Base-by-base conservation (phyloP, 2,888 invertebrate genomes). In the Drosophila fulvimacula region DNA sequence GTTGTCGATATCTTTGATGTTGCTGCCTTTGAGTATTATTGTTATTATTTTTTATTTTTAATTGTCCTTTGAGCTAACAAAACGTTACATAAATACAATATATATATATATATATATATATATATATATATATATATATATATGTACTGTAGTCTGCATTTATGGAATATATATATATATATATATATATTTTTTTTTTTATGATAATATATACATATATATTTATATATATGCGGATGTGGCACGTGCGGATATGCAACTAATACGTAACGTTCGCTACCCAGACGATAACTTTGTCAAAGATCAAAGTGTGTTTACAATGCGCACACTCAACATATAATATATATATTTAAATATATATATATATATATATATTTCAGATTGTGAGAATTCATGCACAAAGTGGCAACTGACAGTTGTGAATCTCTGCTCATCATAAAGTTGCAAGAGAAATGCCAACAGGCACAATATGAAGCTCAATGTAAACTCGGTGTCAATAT, bases 381-480 rank as follows among this genome's bases (percentile, higher is more conserved):
- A 49, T 52, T 65, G 55, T 70, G 56, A 68, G 66, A 69, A 72
- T 80, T 73, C 53, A 55, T 60, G 51, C 41, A 61, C 60, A 69
- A 80, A 73, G 69, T 65, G 58, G 49, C 19, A 44, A 36, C 39
- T 44, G 74, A 61, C 55, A 38, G 64, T 46, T 57, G 46, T 48
- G 71, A 56, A 63, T 60, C 58, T 36, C 32, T 46, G 13, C 36
- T 32, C 30, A 30, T 24, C 57, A 32, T 41, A 19, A 41, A 32
- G 36, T 60, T 41, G 44, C 10, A 41, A 55, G 57, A 32, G 68
- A 78, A 63, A 64, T 62, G 59, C 61, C 53, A 17, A 51, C 73
- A 57, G 59, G 66, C 51, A 52, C 63, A 38, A 61, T 73, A 70
- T 78, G 75, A 78, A 78, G 78, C 67, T 75, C 79, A 79, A 76